Evolutionary conservation across 2,113 vertebrate species (phyloP).

Genomic region (Microtus oregoni): DNA sequence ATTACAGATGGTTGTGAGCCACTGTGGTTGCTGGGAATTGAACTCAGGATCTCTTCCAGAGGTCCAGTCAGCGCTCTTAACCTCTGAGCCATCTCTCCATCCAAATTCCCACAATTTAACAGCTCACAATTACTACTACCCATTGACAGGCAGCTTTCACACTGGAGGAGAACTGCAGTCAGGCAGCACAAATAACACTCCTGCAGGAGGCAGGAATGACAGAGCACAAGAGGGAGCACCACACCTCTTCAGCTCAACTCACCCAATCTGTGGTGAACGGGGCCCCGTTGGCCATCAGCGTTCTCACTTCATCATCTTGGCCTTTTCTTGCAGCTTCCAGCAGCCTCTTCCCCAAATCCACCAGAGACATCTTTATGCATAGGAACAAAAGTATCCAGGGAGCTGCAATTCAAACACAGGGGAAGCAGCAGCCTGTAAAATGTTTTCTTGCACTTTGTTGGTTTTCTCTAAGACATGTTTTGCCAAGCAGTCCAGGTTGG

Average conservation of each 20-base stretch:
- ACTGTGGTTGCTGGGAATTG: too few species aligned
- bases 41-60: too few species aligned
- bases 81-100: too few species aligned
- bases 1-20: too few species aligned
- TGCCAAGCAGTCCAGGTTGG: background rate
- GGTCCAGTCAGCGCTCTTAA: too few species aligned
- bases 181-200: too few species aligned
- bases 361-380: conserved; percentile 92
- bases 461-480: background rate
- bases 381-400: conserved; percentile 61
- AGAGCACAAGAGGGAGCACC: background rate
- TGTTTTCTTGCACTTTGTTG: background rate
- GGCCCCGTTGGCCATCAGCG: conserved; percentile 94
- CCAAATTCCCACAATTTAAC: conserved; percentile 1
- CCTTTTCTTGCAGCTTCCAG: conserved; percentile 95
- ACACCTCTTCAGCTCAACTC: conserved; percentile 31
- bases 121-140: conserved; percentile 47
- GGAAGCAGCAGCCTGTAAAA: background rate
- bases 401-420: conserved; percentile 69
- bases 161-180: too few species aligned
- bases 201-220: background rate
- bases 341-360: conserved; percentile 95
- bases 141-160: conserved; percentile 30
- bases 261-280: conserved; percentile 98
- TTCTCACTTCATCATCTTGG: conserved; percentile 94